Evolutionary conservation across 1,140 invertebrate genomes (phyloP), one percentile per base, ranked within the genome.

Genomic region (Drosophila pallidifrons): DNA sequence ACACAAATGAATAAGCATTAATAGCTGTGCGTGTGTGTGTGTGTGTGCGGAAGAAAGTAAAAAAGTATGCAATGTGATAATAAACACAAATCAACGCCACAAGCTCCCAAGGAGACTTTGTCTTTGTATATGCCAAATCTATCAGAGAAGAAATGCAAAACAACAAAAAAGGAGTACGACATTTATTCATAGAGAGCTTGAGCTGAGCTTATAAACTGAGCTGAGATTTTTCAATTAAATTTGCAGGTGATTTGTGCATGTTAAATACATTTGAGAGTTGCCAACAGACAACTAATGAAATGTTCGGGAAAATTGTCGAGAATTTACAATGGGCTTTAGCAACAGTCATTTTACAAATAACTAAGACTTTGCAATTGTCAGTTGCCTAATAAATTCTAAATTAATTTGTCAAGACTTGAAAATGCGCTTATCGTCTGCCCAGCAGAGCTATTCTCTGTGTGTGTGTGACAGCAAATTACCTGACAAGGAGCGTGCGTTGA

Each of bases 1-100:
- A 35, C 25, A 47, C 61, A 65, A 77, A 87, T 82, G 83, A 86
- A 87, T 87, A 73, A 76, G 68, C 79, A 72, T 82, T 85, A 89
- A 87, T 74, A 77, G 58, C 69, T 69, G 63, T 32, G 64, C 68
- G 47, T 67, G 54, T 66, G 16, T 70, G n/a, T n/a, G 47, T 61
- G 54, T 51, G 52, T 41, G 20, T 66, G 46, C 49, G 16, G 1
- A 64, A 38, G 20, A 47, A 43, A 57, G 69, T 60, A 15, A 32
- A 13, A 35, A 15, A 64, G 43, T 20, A 61, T 32, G 35, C 65
- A 71, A 69, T 72, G 47, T 61, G 55, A 75, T 64, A 63, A 76
- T 86, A 87, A 82, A 78, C 64, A 38, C 16, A 45, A 41, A 38
- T 57, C 15, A 57, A 41, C 13, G 35, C 15, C 15, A 20, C 32